Base-by-base conservation (phyloP, 2,113 vertebrate genomes). In the Axis porcinus region DNA sequence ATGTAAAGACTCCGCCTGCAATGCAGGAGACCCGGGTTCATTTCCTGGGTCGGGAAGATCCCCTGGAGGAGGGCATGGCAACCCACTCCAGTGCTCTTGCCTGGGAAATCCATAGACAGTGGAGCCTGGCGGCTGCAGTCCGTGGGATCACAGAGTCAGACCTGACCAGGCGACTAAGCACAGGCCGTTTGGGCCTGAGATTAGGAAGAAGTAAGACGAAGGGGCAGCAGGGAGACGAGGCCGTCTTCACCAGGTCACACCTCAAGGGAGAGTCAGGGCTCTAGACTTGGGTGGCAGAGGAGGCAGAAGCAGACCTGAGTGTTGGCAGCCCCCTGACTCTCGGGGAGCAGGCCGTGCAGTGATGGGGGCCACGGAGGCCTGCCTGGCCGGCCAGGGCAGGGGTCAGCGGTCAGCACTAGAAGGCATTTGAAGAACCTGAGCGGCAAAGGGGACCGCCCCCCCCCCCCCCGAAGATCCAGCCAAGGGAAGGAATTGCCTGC, bases 111-210 rank as follows among this genome's bases (percentile, higher is more conserved):
- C 57, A 58, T 58, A 23, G 57, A 58, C 57, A 10, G 21, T 23
- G 21, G 57, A 58, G 57, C 57, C 23, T 10, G 23, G 17, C 0
- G 54, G 19, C 57, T 25, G 9, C 57, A 58, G 23, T 58, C 70
- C 36, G 4, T 6, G 3, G 70, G 36, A 21, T 74, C 36, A 1
- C 70, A 43, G 70, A 76, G 70, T 76, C 70, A 43, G 12, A 76
- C 36, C 70, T 1, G 1, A 43, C 40, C 1, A 0, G 23, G 70
- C 0, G 2, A 76, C 36, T 14, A 12, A 27, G 40, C 70, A 4
- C 36, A 14, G 36, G 36, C 70, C 3, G 5, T 7, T 15, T 14
- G 6, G 70, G 23, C 70, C 70, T 43, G 23, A 27, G 21, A 43
- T 43, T 40, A 43, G 23, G 40, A 43, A 27, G 70, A 7, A 52